These are phyloP conservation scores for Micromussa lordhowensis DNA, from an alignment of 92 coral and sea anemone genomes.

Conservation along the genomic window DNA sequence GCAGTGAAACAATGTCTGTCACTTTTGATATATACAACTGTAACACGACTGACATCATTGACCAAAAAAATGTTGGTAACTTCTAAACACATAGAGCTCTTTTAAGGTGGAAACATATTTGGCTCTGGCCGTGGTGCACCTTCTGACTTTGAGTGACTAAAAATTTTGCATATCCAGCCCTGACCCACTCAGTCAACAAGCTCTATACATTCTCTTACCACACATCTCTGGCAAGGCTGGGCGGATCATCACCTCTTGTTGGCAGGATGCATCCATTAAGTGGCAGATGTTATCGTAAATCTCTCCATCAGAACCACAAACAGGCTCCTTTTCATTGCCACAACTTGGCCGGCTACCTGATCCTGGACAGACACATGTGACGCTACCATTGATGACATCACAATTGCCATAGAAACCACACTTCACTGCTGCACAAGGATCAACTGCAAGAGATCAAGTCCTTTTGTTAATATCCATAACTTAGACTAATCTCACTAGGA, in stretches of 20 bases:
- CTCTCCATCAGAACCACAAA: constrained; percentile 77
- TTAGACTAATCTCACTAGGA: background rate
- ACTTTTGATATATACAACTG: too few species aligned
- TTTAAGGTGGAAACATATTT: too few species aligned
- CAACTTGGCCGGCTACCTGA: constrained; percentile 33
- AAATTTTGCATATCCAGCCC: too few species aligned
- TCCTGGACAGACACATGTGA: constrained; percentile 67
- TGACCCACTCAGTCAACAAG: too few species aligned
- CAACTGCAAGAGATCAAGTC: background rate
- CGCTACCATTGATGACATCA: constrained; percentile 37
- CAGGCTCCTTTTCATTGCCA: constrained; percentile 49
- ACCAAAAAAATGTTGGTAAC: too few species aligned
- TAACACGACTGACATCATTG: too few species aligned
- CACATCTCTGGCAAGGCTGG: constrained; percentile 42
- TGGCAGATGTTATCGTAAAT: constrained; percentile 65
- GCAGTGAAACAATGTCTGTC: too few species aligned
- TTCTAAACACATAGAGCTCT: too few species aligned
- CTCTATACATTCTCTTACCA: constrained; percentile 23
- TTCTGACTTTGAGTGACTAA: too few species aligned
- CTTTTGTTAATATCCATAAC: background rate
- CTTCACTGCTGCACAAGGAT: constrained; percentile 48
- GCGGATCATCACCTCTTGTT: constrained; percentile 40
- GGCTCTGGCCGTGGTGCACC: too few species aligned
- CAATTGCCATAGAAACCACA: constrained; percentile 60
- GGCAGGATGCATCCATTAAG: constrained; percentile 64